Percentiles rank a stretch among this genome's conserved stretches.
Evolutionary conservation across 2,797 vertebrate species (phyloP).

Genomic region (Thripadectes ignobilis): DNA sequence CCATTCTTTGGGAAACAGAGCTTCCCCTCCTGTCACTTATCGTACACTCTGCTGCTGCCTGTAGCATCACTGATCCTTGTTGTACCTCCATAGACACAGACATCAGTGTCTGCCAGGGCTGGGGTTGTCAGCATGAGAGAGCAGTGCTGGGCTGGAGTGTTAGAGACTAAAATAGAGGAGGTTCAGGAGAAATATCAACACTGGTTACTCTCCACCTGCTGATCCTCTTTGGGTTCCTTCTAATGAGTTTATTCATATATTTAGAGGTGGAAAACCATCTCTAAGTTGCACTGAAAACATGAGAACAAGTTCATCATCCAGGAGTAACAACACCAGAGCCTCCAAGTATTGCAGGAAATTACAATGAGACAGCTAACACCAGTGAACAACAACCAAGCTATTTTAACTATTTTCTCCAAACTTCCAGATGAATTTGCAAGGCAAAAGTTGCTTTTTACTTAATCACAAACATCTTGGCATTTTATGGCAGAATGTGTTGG

Average conservation of each 20-base stretch:
- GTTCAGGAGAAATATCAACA: neutral
- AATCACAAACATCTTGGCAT: neutral
- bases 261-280: neutral
- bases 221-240: neutral
- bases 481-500: neutral
- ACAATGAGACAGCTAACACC: neutral
- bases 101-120: neutral
- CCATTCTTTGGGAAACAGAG: neutral
- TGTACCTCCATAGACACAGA: neutral
- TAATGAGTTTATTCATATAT: neutral
- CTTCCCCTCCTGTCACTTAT: neutral
- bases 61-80: neutral
- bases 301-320: neutral
- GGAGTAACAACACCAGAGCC: neutral
- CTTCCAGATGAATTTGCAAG: neutral
- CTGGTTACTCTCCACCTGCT: neutral
- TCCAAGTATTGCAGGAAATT: neutral
- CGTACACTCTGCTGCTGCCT: neutral
- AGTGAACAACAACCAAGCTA: neutral
- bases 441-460: neutral
- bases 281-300: neutral
- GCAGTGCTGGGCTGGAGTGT: neutral
- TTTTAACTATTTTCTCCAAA: neutral
- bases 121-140: neutral
- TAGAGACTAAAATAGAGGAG: neutral